Evolutionary conservation across 2,113 vertebrate species (phyloP).

Genomic region (Zootoca vivipara): DNA sequence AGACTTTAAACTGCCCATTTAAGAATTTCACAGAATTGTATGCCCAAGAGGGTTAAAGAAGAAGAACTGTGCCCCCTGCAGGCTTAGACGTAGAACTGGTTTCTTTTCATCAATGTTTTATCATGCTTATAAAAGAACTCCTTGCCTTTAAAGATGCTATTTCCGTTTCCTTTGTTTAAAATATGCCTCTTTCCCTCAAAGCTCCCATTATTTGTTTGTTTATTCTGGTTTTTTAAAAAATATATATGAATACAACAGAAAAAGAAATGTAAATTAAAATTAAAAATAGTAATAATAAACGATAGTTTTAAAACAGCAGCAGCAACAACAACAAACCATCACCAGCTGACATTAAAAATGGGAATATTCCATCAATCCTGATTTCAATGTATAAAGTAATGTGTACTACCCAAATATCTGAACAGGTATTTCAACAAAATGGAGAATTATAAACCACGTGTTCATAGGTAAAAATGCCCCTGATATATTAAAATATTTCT

Average conservation of each 20-base stretch:
- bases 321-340: no score
- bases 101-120: not conserved
- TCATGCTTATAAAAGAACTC: not conserved
- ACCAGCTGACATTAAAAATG: no score
- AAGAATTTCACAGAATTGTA: not conserved
- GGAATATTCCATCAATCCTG: no score
- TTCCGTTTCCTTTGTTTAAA: fast-evolving
- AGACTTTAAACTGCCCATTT: not conserved
- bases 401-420: no score
- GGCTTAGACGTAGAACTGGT: not conserved
- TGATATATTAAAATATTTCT: fast-evolving
- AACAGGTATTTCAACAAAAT: no score
- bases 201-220: fast-evolving
- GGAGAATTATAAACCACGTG: no score
- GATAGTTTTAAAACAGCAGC: no score
- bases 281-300: no score
- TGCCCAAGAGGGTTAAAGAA: not conserved
- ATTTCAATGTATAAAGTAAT: no score
- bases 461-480: not conserved
- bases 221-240: no score
- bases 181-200: fast-evolving
- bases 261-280: no score
- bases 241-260: no score
- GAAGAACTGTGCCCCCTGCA: slow-evolving; percentile 48
- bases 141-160: fast-evolving